Conservation (phyloP, 2,797 vertebrate genomes). For the Sebastes iracundus region DNA sequence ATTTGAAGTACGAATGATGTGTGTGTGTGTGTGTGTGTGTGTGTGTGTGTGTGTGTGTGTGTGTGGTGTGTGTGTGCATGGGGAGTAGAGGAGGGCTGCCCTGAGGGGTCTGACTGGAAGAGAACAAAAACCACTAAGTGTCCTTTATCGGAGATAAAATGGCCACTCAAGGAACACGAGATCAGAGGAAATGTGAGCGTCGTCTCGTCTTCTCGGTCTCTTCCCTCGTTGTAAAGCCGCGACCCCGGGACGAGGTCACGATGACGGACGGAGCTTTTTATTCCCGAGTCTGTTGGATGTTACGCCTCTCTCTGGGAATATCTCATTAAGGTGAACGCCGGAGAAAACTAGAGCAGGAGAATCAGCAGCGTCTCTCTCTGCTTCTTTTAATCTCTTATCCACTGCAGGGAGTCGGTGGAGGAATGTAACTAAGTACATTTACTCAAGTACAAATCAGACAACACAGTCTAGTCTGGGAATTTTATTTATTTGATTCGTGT, state of each 20-base stretch:
- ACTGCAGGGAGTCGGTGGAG: no score
- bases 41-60: background rate
- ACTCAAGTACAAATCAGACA: background rate
- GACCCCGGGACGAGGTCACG: background rate
- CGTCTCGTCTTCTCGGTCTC: background rate
- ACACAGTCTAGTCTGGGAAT: no score
- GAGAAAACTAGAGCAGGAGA: slow-evolving; percentile 18
- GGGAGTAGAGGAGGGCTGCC: slow-evolving; percentile 24
- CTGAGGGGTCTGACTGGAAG: slow-evolving; percentile 47
- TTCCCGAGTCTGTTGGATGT: slow-evolving; percentile 23
- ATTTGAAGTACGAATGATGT: slow-evolving; percentile 16
- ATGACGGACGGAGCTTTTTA: background rate
- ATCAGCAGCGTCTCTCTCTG: background rate
- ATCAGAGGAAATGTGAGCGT: slow-evolving; percentile 35
- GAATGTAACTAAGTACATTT: background rate
- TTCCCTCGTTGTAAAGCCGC: background rate
- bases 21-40: background rate
- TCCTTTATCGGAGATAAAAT: slow-evolving; percentile 64
- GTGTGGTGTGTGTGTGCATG: no score
- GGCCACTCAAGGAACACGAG: slow-evolving; percentile 50
- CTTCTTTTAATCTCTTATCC: background rate
- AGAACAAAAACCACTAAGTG: slow-evolving; percentile 71
- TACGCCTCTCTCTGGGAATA: slow-evolving; percentile 25
- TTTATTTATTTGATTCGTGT: no score
- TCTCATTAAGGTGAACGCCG: slow-evolving; percentile 21